Evolutionary conservation across 2,797 vertebrate species (phyloP).

Genomic region (Gephyroberyx darwinii): DNA sequence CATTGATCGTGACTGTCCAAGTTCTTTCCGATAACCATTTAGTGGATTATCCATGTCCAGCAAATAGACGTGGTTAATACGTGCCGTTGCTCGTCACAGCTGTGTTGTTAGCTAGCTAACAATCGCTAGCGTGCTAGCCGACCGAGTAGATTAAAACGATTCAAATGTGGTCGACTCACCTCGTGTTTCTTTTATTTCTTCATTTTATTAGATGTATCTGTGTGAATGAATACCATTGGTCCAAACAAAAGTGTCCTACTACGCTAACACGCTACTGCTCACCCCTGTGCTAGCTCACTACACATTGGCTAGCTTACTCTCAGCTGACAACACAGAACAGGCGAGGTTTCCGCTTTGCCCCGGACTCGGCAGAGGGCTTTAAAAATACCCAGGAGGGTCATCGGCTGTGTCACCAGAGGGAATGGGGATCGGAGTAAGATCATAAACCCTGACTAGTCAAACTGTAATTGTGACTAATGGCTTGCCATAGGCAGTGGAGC

Average conservation of each 20-base stretch:
- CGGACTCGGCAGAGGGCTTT: conserved; percentile 34
- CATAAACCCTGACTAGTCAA: conserved; percentile 10
- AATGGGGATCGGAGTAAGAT: conserved; percentile 5
- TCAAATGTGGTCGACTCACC: conserved; percentile 47
- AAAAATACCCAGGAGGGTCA: conserved; percentile 37
- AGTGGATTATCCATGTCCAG: background rate
- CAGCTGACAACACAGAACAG: conserved; percentile 43
- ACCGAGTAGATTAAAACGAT: background rate
- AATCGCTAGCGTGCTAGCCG: conserved; percentile 13
- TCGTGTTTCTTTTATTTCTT: background rate
- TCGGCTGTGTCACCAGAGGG: conserved; percentile 27
- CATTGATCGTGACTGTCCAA: accelerated
- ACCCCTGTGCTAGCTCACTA: conserved; percentile 13
- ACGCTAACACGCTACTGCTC: background rate
- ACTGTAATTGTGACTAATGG: conserved; percentile 26
- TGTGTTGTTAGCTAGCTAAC: conserved; percentile 43
- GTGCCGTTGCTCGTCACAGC: conserved; percentile 22
- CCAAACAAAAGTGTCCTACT: background rate
- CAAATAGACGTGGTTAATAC: background rate
- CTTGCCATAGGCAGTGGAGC: conserved; percentile 30
- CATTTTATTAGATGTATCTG: conserved; percentile 17
- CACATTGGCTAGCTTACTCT: conserved; percentile 6
- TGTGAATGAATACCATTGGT: background rate
- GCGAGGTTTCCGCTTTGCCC: conserved; percentile 55
- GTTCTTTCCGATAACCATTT: background rate